Base-by-base conservation (phyloP, 2,797 vertebrate species). In the Coluber constrictor region DNA sequence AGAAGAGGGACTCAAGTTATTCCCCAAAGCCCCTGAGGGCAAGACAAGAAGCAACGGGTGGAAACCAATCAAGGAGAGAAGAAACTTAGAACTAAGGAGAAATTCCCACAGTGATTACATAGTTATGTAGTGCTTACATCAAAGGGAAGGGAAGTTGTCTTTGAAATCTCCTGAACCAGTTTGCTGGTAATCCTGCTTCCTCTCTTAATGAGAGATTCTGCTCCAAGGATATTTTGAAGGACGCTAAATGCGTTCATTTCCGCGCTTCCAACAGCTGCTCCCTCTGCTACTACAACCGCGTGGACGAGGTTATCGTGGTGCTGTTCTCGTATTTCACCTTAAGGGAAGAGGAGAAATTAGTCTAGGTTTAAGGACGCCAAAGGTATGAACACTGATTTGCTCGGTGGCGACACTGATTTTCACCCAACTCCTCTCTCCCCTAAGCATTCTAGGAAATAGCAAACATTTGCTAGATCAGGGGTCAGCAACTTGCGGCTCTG, bases 201-300 rank as follows among this genome's bases (percentile, higher is more conserved):
- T 95, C 99, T 98, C 97, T 99, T 99, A 93, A 99, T 93, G 3
- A 98, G 98, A 5, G 98, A 98, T 5, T 98, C 99, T 5, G 98
- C 98, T 92, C 99, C 99, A 1, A 99, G 97, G 91, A 99, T 91
- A 12, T 99, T 98, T 97, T 99, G 99, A 95, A 99, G 98, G 86
- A 99, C 98, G 32, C 98, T 97, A 95, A 99, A 99, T 0, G 98
- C 98, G 60, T 98, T 96, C 23, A 98, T 98, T 86, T 99, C 98
- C 3, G 96, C 25, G 59, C 97, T 98, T 90, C 98, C 98, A 0
- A 54, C 10, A 0, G 96, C 94, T 4, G 98, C 98, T 16, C 98
- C 97, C 97, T 99, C 98, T 86, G 98, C 97, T 90, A 99, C 99
- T 94, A 99, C 23, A 0, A 98, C 98, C 0, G 98, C 97, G 57